Base-by-base conservation (phyloP, 2,888 invertebrate genomes). In the Hofmannophila pseudospretella region DNA sequence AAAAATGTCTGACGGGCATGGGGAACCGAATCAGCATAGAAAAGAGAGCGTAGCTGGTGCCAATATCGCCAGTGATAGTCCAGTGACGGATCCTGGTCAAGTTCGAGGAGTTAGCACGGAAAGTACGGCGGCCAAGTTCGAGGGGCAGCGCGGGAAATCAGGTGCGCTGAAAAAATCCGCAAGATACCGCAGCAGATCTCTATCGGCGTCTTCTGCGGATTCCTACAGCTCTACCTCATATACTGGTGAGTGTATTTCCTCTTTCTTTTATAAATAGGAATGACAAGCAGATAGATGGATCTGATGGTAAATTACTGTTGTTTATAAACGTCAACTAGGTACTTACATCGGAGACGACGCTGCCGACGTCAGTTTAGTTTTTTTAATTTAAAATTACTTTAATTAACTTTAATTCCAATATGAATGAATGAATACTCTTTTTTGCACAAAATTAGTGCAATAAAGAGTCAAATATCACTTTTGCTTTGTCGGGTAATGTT, bases 161-260 rank as follows among this genome's bases (percentile, higher is more conserved):
- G 92, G 95, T 45, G 95, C 95, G 7, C 74, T 95, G 69, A 95
- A 96, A 87, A 95, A 96, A 73, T 92, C 95, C 9, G 95, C 93
- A 53, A 89, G 96, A 35, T 96, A 97, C 69, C 88, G 96, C 36
- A 96, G 96, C 68, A 90, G 97, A 44, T 97, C 97, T 0, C 87
- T 97, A 13, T 97, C 97, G 7, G 97, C 96, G 2, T 97, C 97
- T 4, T 97, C 97, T 23, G 96, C 96, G 36, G 97, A 97, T 77
- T 97, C 97, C 12, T 97, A 96, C 84, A 97, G 96, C 78, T 97
- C 97, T 51, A 90, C 90, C 10, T 90, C 90, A 0, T 90, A 90
- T 54, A 90, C 90, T 25, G 90, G 90, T 80, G 44, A 76, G 84
- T 65, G 1, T n/a, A n/a, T n/a, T n/a, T n/a, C n/a, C n/a, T n/a